phyloP scores from a whole-genome alignment of 1,140 invertebrate genomes.

The Macrobrachium rosenbergii region DNA sequence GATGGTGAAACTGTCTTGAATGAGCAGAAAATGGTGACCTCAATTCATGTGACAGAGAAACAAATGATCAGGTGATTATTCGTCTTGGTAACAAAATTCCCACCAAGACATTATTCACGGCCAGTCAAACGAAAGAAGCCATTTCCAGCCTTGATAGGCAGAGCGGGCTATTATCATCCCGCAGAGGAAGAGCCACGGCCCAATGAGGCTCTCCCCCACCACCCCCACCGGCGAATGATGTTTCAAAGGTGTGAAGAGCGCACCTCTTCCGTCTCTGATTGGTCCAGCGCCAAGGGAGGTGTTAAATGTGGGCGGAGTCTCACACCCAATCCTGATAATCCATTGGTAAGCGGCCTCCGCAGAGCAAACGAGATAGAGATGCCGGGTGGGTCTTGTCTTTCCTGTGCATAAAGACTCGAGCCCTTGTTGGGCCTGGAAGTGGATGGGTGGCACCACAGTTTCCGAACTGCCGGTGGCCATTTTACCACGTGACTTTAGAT shows the following conservation, averaged over 20 bases:
- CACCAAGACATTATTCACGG: neutral
- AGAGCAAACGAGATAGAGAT: too few relatives aligned
- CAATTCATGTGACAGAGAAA: too few relatives aligned
- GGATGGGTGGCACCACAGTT: too few relatives aligned
- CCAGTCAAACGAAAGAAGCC: neutral
- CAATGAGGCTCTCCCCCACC: slow-evolving; percentile 26
- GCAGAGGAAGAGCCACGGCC: neutral
- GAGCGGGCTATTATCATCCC: neutral
- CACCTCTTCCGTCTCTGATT: slow-evolving; percentile 10
- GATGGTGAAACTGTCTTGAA: too few relatives aligned
- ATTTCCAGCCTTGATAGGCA: slow-evolving; percentile 13
- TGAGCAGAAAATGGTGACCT: too few relatives aligned
- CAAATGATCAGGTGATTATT: too few relatives aligned
- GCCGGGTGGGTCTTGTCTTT: too few relatives aligned
- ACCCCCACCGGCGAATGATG: slow-evolving; percentile 40
- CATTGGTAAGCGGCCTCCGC: neutral
- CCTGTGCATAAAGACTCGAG: too few relatives aligned
- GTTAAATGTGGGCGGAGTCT: slow-evolving; percentile 49
- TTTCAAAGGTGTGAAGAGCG: slow-evolving; percentile 47
- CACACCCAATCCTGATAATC: neutral
- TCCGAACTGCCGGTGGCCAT: too few relatives aligned
- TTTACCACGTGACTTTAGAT: too few relatives aligned
- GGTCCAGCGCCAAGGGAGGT: slow-evolving; percentile 28
- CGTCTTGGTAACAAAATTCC: neutral
- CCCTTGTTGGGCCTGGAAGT: too few relatives aligned